These are phyloP conservation scores for Lasius platythorax DNA, from an alignment of 2,888 invertebrate genomes.

Conservation along the genomic window DNA sequence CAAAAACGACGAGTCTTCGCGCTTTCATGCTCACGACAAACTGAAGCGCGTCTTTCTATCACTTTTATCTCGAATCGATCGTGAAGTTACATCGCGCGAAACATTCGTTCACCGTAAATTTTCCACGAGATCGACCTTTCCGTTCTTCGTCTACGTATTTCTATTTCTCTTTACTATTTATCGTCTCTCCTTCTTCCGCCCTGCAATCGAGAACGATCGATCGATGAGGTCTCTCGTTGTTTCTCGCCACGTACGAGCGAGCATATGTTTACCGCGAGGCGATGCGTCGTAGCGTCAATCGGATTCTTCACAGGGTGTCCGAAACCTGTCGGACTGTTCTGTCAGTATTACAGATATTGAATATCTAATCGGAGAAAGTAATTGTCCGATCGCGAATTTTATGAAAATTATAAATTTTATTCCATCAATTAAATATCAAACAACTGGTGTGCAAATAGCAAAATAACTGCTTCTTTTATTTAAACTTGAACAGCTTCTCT, in stretches of 20 bases:
- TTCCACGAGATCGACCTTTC: conserved; percentile 18
- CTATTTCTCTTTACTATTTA: neutral
- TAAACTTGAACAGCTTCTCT: neutral
- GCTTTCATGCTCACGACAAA: neutral
- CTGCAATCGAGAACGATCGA: conserved; percentile 57
- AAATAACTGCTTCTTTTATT: neutral
- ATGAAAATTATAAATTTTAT: neutral
- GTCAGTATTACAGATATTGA: neutral
- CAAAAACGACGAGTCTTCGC: neutral
- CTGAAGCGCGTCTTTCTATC: neutral
- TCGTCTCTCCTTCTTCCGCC: neutral
- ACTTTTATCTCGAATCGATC: neutral
- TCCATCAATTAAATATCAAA: neutral
- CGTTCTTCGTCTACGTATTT: conserved; percentile 13
- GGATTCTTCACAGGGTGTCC: conserved; percentile 44
- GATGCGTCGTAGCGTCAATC: conserved; percentile 34
- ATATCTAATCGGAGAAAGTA: neutral
- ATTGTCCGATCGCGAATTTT: neutral
- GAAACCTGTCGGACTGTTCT: neutral
- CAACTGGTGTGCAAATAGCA: neutral
- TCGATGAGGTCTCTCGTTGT: conserved; percentile 50
- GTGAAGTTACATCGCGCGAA: neutral
- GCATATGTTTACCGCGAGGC: conserved; percentile 46
- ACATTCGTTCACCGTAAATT: conserved; percentile 1
- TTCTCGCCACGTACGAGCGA: conserved; percentile 39